Conservation (phyloP, 2,797 vertebrate species). For the Eidolon dupreanum region DNA sequence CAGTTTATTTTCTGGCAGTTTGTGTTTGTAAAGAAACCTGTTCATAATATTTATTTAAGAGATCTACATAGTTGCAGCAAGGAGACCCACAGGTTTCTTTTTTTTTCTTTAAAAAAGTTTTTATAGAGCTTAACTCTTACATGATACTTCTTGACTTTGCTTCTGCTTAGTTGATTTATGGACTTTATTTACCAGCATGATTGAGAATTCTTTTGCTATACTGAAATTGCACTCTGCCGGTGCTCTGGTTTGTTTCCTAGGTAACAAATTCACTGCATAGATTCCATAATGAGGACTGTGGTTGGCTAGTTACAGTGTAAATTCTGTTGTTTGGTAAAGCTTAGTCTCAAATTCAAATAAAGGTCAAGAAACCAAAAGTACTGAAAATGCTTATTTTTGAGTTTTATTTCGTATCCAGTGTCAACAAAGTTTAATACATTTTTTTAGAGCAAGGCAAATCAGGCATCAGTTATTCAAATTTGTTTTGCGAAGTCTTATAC, state of each 20-base stretch:
- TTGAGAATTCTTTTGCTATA: conserved; percentile 80
- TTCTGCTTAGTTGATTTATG: conserved; percentile 81
- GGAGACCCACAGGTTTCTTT: conserved; percentile 32
- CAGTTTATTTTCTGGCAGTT: conserved; percentile 70
- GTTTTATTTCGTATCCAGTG: conserved; percentile 59
- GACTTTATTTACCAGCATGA: conserved; percentile 77
- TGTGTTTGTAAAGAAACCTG: conserved; percentile 79
- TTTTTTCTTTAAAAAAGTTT: conserved; percentile 66
- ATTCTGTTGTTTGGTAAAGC: conserved; percentile 81
- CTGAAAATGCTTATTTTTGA: conserved; percentile 59
- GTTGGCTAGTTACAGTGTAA: conserved; percentile 78
- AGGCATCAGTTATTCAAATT: conserved; percentile 48
- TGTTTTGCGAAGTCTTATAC: conserved; percentile 17
- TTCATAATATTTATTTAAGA: conserved; percentile 65
- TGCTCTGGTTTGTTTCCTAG: conserved; percentile 80
- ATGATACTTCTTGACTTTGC: conserved; percentile 76
- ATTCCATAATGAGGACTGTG: conserved; percentile 82
- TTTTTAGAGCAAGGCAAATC: conserved; percentile 62
- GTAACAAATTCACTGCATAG: conserved; percentile 79
- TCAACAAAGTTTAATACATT: conserved; percentile 59
- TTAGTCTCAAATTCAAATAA: conserved; percentile 78
- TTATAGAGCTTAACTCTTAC: conserved; percentile 56
- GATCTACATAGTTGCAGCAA: conserved; percentile 36
- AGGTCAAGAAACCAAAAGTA: conserved; percentile 77
- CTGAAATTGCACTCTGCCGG: conserved; percentile 79